These are phyloP conservation scores for Linyphia triangularis DNA, from an alignment of 2,888 invertebrate genomes.

Conservation along the genomic window DNA sequence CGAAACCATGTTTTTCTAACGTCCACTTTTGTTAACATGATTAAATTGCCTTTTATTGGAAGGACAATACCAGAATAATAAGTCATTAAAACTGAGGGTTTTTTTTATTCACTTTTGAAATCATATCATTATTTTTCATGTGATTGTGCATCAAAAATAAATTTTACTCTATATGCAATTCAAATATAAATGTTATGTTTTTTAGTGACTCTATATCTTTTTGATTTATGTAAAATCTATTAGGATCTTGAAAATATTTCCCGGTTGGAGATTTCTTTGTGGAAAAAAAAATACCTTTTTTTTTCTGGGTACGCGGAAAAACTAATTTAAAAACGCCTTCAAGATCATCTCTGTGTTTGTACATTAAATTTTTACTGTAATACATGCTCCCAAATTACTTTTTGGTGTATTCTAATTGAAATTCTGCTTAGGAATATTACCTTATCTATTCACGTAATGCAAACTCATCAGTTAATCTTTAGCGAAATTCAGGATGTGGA, in stretches of 20 bases:
- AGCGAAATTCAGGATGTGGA: background rate
- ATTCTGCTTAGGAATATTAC: conserved; percentile 17
- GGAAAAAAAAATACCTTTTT: background rate
- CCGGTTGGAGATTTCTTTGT: background rate
- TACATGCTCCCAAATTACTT: conserved; percentile 17
- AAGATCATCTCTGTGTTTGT: conserved; percentile 8
- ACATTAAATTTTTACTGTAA: background rate
- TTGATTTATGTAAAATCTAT: background rate
- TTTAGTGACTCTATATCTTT: background rate
- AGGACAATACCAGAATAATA: no score
- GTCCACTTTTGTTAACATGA: no score
- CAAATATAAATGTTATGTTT: no score
- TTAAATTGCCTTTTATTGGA: no score
- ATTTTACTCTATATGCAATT: no score
- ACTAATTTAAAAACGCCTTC: conserved; percentile 19
- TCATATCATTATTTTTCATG: no score
- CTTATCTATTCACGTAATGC: conserved; percentile 2
- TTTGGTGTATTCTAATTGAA: conserved; percentile 27
- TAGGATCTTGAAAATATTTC: background rate
- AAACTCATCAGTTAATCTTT: conserved; percentile 30
- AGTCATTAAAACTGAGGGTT: no score
- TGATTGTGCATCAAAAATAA: no score
- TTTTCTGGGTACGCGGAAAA: background rate
- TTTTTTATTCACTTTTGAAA: no score
- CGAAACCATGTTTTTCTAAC: no score